Percentiles rank a stretch among this genome's conserved stretches.
These are phyloP conservation scores for Vulpes vulpes DNA, from an alignment of 2,113 vertebrate genomes.

Conservation along the genomic window DNA sequence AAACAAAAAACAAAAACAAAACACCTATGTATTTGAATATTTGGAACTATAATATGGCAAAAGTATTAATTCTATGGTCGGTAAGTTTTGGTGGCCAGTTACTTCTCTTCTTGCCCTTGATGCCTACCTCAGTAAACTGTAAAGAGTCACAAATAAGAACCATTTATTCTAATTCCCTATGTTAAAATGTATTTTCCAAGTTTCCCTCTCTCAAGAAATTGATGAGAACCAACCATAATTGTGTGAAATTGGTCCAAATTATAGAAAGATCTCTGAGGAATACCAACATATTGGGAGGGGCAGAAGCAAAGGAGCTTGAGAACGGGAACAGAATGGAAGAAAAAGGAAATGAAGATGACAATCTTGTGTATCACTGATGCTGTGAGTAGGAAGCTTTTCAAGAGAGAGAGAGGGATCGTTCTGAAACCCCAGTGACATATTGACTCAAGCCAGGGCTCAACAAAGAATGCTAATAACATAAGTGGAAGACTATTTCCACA, in stretches of 20 bases:
- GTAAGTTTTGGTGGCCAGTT: neutral
- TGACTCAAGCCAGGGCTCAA: neutral
- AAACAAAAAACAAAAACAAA: neutral
- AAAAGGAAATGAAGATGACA: neutral
- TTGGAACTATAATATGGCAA: neutral
- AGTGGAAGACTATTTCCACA: neutral
- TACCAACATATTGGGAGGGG: neutral
- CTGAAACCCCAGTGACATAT: neutral
- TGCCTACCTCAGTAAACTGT: neutral
- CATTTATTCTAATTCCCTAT: neutral
- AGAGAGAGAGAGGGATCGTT: neutral
- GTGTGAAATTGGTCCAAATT: neutral
- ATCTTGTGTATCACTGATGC: neutral
- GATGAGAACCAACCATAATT: neutral
- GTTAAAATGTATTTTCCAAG: neutral
- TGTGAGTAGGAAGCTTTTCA: neutral
- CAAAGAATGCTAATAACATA: neutral
- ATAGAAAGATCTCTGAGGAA: neutral
- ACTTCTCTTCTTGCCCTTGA: neutral
- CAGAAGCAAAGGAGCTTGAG: neutral
- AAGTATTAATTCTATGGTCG: neutral
- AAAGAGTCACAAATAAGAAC: neutral
- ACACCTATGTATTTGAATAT: neutral
- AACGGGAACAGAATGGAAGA: neutral
- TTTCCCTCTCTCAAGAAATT: neutral